Conservation (phyloP, 37 sponge, comb jelly and placozoan species). For the Halichondria panicea region DNA sequence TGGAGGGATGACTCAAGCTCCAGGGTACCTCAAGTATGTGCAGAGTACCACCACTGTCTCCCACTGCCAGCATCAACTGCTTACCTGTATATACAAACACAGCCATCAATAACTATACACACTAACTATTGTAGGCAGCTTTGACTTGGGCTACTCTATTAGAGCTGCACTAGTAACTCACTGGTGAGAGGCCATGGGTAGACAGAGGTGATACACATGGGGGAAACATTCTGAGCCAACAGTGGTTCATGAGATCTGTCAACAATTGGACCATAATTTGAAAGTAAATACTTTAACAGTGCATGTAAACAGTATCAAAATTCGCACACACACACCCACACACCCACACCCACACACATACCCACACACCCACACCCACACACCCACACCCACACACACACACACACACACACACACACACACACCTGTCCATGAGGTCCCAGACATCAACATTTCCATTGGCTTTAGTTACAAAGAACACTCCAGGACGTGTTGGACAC, state of each 20-base stretch:
- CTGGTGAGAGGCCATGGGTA: slow-evolving; percentile 68
- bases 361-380: slow-evolving; percentile 22
- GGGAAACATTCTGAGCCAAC: slow-evolving; percentile 89
- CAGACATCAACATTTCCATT: slow-evolving; percentile 98
- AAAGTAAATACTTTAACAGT: not conserved
- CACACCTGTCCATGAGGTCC: slow-evolving; percentile 95
- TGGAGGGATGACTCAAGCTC: slow-evolving; percentile 82
- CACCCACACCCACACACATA: too few relatives aligned
- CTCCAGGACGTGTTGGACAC: slow-evolving; percentile 88
- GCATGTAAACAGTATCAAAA: not conserved
- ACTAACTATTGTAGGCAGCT: too few relatives aligned
- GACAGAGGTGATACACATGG: slow-evolving; percentile 76
- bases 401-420: not conserved
- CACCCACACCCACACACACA: not conserved
- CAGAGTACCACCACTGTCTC: slow-evolving; percentile 90
- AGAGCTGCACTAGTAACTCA: slow-evolving; percentile 10
- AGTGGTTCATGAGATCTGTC: slow-evolving; percentile 91
- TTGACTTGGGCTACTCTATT: too few relatives aligned
- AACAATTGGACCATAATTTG: not conserved
- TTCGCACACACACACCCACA: not conserved
- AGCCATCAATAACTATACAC: not conserved
- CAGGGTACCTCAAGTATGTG: slow-evolving; percentile 93
- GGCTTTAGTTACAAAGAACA: slow-evolving; percentile 85
- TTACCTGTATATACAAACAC: slow-evolving; percentile 48
- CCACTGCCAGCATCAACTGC: slow-evolving; percentile 91